Conservation (phyloP, 2,113 vertebrate species). For the Protobothrops mucrosquamatus region DNA sequence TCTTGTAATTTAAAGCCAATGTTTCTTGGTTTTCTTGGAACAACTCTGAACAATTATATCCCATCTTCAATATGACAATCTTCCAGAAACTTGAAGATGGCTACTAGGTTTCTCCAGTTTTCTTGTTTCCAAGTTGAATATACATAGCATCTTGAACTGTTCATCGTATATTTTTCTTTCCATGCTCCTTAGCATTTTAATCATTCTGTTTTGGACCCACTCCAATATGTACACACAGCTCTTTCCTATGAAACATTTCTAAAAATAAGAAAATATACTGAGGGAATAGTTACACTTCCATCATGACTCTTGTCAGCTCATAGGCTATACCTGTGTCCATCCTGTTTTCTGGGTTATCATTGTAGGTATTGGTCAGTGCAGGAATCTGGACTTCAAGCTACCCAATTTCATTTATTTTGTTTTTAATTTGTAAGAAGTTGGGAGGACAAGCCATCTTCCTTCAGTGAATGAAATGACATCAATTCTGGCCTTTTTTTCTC, state of each 20-base stretch:
- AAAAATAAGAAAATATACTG: neutral
- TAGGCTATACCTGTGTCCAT: neutral
- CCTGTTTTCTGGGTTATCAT: neutral
- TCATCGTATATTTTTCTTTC: neutral
- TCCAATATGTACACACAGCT: neutral
- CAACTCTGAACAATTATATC: neutral
- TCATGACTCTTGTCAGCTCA: neutral
- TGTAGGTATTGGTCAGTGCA: neutral
- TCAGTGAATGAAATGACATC: neutral
- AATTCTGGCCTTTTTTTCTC: neutral
- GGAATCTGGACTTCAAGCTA: neutral
- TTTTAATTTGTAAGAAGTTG: neutral
- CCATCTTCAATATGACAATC: neutral
- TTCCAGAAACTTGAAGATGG: neutral
- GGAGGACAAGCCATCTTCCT: neutral
- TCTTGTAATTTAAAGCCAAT: neutral
- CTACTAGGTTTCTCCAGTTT: neutral
- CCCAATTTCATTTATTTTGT: neutral
- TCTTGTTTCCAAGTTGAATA: neutral
- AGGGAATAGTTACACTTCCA: neutral
- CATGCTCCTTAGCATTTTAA: neutral
- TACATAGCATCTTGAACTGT: neutral
- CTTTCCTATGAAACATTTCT: neutral
- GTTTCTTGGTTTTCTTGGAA: neutral
- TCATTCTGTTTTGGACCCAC: neutral